phyloP scores from a whole-genome alignment of 2,113 vertebrate species.

The Mionectes macconnelli region DNA sequence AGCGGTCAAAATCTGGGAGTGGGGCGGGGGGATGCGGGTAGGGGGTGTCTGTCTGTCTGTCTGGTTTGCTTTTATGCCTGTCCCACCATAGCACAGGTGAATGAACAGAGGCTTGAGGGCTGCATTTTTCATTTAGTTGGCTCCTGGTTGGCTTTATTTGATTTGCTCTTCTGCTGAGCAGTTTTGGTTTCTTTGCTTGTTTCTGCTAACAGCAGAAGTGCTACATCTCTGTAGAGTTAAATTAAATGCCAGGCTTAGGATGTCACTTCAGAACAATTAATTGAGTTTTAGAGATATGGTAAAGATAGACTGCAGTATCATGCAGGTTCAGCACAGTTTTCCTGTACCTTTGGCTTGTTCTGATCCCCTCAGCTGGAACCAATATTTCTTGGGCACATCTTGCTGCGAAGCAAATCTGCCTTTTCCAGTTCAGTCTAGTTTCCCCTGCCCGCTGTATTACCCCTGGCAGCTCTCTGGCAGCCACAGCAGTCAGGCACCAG shows the following conservation, averaged over 20 bases:
- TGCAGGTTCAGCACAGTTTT: not conserved
- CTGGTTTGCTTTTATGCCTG: not conserved
- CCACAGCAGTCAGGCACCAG: not conserved
- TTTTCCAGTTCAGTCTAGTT: not conserved
- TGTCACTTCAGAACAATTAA: not conserved
- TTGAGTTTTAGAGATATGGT: not conserved
- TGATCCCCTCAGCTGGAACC: not conserved
- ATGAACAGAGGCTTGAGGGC: accelerated
- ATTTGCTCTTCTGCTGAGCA: not conserved
- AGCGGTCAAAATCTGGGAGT: not conserved
- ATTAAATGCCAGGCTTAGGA: not conserved
- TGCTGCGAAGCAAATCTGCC: not conserved
- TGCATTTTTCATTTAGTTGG: not conserved
- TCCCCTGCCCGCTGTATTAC: not conserved
- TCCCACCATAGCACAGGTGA: not conserved
- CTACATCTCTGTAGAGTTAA: accelerated
- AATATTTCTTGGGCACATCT: not conserved
- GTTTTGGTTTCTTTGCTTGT: not conserved
- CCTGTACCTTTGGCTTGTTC: accelerated
- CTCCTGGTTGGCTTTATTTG: not conserved
- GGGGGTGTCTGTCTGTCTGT: not conserved
- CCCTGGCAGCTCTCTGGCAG: not conserved
- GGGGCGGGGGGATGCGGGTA: accelerated
- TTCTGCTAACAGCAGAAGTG: not conserved
- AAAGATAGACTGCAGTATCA: not conserved